phyloP scores from a whole-genome alignment of 2,113 vertebrate genomes.

The Dasyprocta punctata region DNA sequence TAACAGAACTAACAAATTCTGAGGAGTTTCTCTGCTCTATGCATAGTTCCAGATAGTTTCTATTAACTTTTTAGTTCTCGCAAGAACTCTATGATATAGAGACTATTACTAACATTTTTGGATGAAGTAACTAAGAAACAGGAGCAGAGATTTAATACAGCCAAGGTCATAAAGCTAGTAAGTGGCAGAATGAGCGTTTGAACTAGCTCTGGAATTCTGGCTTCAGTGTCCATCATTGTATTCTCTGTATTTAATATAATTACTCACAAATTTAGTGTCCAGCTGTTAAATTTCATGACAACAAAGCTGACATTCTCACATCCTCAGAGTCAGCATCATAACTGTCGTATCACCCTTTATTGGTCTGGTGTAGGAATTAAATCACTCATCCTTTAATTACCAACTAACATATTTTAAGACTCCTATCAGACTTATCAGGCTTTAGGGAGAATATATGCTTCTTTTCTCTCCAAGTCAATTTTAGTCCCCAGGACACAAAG shows the following conservation, averaged over 20 bases:
- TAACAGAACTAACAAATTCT: not conserved
- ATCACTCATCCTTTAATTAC: conserved; percentile 13
- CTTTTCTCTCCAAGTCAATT: not conserved
- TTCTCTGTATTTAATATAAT: conserved; percentile 7
- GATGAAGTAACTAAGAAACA: not conserved
- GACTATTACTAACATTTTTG: not conserved
- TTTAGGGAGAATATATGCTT: not conserved
- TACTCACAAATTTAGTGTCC: not conserved
- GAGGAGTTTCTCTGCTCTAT: not conserved
- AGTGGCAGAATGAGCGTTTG: not conserved
- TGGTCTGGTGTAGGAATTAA: conserved; percentile 7
- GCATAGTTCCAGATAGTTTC: not conserved
- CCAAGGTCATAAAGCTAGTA: not conserved
- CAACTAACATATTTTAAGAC: not conserved
- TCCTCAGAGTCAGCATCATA: not conserved
- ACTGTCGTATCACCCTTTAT: not conserved
- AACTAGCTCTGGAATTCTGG: not conserved
- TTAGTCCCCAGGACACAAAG: not conserved
- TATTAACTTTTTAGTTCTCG: not conserved
- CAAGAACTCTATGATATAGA: not conserved
- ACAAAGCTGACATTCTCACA: not conserved
- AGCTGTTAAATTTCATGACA: not conserved
- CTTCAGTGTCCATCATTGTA: not conserved
- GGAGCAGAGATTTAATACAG: not conserved
- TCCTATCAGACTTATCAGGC: not conserved